A percentile compares a stretch with the other conserved stretches of the same genome.
Evolutionary conservation across 2,888 invertebrate species (phyloP).

Genomic region (Girardia tigrina): DNA sequence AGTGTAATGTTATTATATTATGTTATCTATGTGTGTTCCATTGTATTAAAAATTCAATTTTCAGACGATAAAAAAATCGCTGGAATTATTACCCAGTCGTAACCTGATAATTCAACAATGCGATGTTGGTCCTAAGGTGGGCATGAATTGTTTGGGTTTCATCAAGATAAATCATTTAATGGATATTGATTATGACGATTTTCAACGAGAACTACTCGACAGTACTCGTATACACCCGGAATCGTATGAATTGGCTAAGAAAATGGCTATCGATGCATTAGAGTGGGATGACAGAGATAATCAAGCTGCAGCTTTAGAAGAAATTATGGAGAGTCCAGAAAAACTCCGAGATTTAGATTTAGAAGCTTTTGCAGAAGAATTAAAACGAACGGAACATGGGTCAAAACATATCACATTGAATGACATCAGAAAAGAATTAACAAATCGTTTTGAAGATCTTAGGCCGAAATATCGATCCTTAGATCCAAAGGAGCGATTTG

Average conservation of each 20-base stretch:
- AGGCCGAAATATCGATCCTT: constrained; percentile 65
- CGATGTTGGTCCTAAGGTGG: constrained; percentile 93
- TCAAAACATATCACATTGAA: constrained; percentile 70
- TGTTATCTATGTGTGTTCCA: too few species aligned
- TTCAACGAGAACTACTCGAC: constrained; percentile 85
- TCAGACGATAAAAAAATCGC: constrained; percentile 50
- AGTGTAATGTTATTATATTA: too few species aligned
- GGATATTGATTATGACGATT: constrained; percentile 61
- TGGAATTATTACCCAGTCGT: constrained; percentile 77
- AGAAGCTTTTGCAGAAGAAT: constrained; percentile 91
- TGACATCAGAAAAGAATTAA: constrained; percentile 86
- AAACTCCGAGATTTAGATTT: constrained; percentile 83
- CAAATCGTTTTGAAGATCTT: constrained; percentile 70
- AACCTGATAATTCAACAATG: constrained; percentile 85
- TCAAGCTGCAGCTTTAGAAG: constrained; percentile 82
- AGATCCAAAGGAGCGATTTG: constrained; percentile 74
- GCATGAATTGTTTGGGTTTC: constrained; percentile 96
- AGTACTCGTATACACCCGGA: constrained; percentile 96
- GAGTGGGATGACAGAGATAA: constrained; percentile 79
- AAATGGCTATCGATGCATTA: constrained; percentile 97
- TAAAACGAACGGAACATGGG: constrained; percentile 69
- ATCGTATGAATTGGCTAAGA: constrained; percentile 97
- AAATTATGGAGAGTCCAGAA: constrained; percentile 60
- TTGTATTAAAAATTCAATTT: too few species aligned
- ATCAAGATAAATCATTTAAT: constrained; percentile 80